Conservation (phyloP, 2,113 vertebrate genomes). For the Phasianus colchicus region DNA sequence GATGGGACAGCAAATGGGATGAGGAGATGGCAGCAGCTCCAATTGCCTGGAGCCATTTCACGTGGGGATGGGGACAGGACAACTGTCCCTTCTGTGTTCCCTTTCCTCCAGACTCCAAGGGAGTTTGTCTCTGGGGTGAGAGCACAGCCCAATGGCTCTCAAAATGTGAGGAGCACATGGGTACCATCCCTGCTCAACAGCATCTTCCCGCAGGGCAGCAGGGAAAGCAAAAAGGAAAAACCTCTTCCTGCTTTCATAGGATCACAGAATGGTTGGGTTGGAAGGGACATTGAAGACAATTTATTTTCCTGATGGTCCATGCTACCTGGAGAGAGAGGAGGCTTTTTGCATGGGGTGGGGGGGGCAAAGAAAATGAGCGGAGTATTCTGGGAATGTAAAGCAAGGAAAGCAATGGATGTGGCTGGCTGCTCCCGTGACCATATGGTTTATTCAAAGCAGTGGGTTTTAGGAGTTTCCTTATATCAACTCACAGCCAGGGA, state of each 20-base stretch:
- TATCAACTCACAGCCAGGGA: neutral
- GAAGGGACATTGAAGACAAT: too few species aligned
- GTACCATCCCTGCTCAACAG: neutral
- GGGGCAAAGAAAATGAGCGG: neutral
- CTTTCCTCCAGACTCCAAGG: neutral
- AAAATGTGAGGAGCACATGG: fast-evolving
- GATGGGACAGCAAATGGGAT: neutral
- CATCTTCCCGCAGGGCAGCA: neutral
- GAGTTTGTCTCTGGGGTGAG: neutral
- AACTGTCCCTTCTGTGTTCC: neutral
- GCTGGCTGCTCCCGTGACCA: fast-evolving
- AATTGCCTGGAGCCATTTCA: neutral
- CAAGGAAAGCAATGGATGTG: neutral
- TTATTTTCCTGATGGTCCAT: fast-evolving
- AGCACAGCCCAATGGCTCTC: neutral
- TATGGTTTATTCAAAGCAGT: fast-evolving
- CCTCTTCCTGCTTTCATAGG: neutral
- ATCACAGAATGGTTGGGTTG: too few species aligned
- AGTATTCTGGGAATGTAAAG: neutral
- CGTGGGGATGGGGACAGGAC: neutral
- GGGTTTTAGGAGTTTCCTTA: neutral
- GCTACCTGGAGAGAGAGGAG: neutral
- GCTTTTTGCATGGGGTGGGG: neutral
- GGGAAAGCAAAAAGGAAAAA: neutral
- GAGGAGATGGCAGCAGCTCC: neutral